phyloP scores from a whole-genome alignment of 2,888 invertebrate species.

The Eulithis prunata region DNA sequence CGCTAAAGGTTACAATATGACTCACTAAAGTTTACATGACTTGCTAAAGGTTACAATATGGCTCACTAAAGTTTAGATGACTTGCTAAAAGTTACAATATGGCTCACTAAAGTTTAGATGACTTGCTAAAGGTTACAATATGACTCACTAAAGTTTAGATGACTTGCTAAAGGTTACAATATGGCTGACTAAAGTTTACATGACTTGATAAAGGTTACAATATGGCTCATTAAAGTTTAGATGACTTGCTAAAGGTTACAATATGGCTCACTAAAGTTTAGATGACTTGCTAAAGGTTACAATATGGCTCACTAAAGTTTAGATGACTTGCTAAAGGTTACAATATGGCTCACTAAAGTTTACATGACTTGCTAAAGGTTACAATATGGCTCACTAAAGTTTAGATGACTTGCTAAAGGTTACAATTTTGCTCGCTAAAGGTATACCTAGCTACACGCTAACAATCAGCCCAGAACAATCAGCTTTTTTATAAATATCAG shows the following conservation, averaged over 20 bases:
- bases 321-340: background rate
- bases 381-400: too few species aligned
- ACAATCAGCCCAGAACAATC: too few species aligned
- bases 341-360: background rate
- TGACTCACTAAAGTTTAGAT: constrained; percentile 85
- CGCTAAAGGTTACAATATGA: constrained; percentile 82
- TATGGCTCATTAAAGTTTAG: constrained; percentile 85
- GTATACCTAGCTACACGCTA: too few species aligned
- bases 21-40: constrained; percentile 84
- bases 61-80: constrained; percentile 84
- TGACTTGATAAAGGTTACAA: too few species aligned
- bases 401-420: too few species aligned
- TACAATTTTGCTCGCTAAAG: too few species aligned
- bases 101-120: constrained; percentile 85
- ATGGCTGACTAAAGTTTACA: constrained; percentile 85
- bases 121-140: too few species aligned
- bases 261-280: constrained; percentile 85
- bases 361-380: background rate
- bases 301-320: constrained; percentile 85
- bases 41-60: constrained; percentile 39
- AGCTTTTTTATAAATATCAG: too few species aligned
- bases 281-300: constrained; percentile 85
- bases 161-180: too few species aligned
- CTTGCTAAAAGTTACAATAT: too few species aligned
- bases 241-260: constrained; percentile 85